Evolutionary conservation across 2,797 vertebrate species (phyloP).

Genomic region (Uromys caudimaculatus): DNA sequence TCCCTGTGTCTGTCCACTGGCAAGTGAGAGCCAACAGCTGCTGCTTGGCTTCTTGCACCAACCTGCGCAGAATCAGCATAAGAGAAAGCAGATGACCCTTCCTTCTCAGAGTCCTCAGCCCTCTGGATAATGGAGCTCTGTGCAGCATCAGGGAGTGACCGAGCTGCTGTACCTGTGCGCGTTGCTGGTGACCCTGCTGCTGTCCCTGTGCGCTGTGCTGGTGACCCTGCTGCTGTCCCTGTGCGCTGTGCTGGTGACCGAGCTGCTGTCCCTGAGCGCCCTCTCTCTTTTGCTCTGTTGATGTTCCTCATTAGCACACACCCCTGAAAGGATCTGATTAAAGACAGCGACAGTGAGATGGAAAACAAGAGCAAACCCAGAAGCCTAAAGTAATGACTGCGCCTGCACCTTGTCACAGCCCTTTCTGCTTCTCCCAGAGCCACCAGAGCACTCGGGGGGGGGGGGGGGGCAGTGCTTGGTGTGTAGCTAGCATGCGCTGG

Average conservation of each 20-base stretch:
- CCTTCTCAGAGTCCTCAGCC: not conserved
- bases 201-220: fast-evolving
- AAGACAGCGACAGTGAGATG: not conserved
- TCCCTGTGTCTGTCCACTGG: not conserved
- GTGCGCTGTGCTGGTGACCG: not conserved
- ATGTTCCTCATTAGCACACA: fast-evolving
- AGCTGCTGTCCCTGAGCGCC: fast-evolving
- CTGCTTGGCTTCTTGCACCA: not conserved
- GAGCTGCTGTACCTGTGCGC: fast-evolving
- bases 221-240: no score
- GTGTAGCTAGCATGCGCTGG: not conserved
- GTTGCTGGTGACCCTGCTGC: no score
- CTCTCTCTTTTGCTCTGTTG: no score
- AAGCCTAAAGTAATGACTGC: not conserved
- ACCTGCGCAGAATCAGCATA: not conserved
- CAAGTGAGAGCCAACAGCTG: not conserved
- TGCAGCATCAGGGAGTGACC: not conserved
- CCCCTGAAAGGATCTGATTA: not conserved
- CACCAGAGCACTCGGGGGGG: fast-evolving
- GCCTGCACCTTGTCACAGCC: fast-evolving
- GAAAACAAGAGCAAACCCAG: not conserved
- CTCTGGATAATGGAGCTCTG: not conserved
- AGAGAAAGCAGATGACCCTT: not conserved
- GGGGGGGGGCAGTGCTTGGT: not conserved
- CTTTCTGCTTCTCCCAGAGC: not conserved